Percentiles rank a stretch among this genome's conserved stretches.
These are phyloP conservation scores for Apamea crenata DNA, from an alignment of 2,888 invertebrate genomes.

Conservation along the genomic window DNA sequence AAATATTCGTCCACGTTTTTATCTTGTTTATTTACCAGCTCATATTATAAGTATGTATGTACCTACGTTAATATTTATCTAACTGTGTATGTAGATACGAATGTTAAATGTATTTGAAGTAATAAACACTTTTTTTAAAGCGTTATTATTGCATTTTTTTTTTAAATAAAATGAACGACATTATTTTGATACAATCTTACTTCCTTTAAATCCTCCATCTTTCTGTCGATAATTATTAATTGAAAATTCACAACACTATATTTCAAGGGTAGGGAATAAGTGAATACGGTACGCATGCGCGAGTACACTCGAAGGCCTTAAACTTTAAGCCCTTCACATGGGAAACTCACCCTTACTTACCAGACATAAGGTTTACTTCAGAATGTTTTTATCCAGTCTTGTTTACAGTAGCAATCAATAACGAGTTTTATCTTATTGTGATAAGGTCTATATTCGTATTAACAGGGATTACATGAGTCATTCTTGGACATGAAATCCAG, in stretches of 20 bases:
- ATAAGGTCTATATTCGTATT: slow-evolving; percentile 30
- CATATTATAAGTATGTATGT: neutral
- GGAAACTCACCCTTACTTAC: slow-evolving; percentile 4
- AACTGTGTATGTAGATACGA: neutral
- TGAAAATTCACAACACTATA: slow-evolving; percentile 51
- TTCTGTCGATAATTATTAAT: slow-evolving; percentile 18
- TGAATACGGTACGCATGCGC: slow-evolving; percentile 61
- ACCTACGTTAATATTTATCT: neutral
- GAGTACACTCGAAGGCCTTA: slow-evolving; percentile 33
- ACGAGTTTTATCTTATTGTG: rapidly evolving
- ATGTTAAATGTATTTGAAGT: neutral
- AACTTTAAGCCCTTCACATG: slow-evolving; percentile 5
- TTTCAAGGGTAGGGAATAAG: slow-evolving; percentile 45
- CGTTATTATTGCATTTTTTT: neutral
- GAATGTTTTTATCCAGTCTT: neutral
- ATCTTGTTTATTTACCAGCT: neutral
- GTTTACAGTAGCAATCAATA: neutral
- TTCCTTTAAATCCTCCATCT: neutral
- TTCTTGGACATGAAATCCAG: slow-evolving; percentile 33
- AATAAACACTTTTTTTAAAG: neutral
- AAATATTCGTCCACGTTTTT: slow-evolving; percentile 9
- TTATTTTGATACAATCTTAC: neutral
- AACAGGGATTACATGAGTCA: slow-evolving; percentile 23
- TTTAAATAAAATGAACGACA: neutral
- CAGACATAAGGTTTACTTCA: neutral